phyloP scores from a whole-genome alignment of 2,113 vertebrate species.

The Aspiorhynchus laticeps region DNA sequence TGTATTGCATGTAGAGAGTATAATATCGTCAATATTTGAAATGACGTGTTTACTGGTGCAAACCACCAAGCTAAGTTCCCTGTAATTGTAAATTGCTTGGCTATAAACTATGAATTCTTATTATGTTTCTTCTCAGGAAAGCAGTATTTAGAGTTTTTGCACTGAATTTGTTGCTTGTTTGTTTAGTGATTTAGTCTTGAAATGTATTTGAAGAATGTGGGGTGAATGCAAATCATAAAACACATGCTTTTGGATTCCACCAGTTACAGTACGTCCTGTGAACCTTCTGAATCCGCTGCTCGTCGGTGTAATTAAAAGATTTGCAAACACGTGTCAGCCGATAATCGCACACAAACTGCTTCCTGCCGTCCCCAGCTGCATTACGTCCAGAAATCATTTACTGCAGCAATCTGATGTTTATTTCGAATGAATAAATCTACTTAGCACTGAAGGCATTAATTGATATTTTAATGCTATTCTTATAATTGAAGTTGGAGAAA shows the following conservation, averaged over 20 bases:
- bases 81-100: neutral
- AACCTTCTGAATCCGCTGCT: conserved; percentile 54
- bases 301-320: conserved; percentile 78
- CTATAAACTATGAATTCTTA: neutral
- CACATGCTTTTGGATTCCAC: neutral
- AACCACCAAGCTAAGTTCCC: neutral
- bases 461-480: conserved; percentile 81
- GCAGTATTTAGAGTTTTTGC: neutral
- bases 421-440: conserved; percentile 77
- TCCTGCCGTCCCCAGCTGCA: conserved; percentile 70
- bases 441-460: conserved; percentile 78
- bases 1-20: neutral
- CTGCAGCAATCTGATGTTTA: conserved; percentile 77
- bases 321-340: conserved; percentile 78
- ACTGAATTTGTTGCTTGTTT: neutral
- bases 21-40: neutral
- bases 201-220: neutral
- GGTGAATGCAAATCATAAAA: neutral
- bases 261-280: conserved; percentile 3
- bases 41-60: neutral
- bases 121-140: neutral
- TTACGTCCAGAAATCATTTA: conserved; percentile 79
- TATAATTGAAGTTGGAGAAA: conserved; percentile 80
- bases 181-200: neutral
- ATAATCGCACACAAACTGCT: conserved; percentile 74